Evolutionary conservation across 1,140 invertebrate species (phyloP).

Genomic region (Pinna nobilis): DNA sequence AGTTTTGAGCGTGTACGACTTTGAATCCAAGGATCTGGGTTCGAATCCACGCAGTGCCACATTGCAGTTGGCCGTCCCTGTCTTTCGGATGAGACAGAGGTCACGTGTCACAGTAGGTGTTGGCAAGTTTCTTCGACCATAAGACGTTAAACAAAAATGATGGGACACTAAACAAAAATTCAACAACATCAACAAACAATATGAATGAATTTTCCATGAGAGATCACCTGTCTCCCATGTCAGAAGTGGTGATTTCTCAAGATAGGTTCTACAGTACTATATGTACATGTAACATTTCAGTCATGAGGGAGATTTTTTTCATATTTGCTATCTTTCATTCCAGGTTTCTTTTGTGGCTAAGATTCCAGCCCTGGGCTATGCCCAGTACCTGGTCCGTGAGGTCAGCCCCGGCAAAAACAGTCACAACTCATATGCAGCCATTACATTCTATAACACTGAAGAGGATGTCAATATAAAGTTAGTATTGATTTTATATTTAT

Average conservation of each 20-base stretch:
- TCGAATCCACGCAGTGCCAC: no score
- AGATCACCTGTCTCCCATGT: not conserved
- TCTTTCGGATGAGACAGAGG: no score
- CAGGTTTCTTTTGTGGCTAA: conserved; percentile 80
- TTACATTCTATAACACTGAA: not conserved
- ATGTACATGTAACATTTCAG: no score
- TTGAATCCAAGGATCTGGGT: no score
- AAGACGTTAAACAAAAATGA: not conserved
- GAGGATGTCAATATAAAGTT: not conserved
- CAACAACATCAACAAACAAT: not conserved
- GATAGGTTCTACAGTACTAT: not conserved
- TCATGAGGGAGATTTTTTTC: not conserved
- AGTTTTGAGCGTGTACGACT: no score
- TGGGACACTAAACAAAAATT: not conserved
- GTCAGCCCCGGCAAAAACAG: conserved; percentile 6
- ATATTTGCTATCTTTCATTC: conserved; percentile 20
- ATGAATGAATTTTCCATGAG: not conserved
- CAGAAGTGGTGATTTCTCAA: not conserved
- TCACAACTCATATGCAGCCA: not conserved
- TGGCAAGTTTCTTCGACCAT: no score
- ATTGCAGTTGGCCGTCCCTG: no score
- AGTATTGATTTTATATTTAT: no score
- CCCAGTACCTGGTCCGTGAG: conserved; percentile 76
- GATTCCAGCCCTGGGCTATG: conserved; percentile 79
- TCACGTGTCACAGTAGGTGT: no score